Percentiles rank a stretch among this genome's conserved stretches.
Evolutionary conservation across 2,113 vertebrate species (phyloP).

Genomic region (Bucco capensis): DNA sequence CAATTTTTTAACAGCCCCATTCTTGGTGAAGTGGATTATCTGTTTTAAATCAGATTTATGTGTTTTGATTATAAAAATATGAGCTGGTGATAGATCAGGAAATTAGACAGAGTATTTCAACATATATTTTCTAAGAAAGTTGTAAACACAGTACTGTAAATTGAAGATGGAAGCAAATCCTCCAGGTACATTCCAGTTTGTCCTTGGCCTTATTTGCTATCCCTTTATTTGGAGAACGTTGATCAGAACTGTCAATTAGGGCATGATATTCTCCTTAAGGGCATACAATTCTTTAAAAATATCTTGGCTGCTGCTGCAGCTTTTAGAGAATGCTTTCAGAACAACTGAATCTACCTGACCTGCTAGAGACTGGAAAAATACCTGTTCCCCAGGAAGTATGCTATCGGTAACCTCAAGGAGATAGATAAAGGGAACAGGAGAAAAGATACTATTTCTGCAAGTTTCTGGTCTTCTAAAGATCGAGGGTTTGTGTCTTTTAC

Average conservation of each 20-base stretch:
- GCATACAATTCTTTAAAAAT: conserved; percentile 25
- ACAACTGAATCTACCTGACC: neutral
- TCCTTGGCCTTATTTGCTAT: conserved; percentile 46
- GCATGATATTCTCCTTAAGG: conserved; percentile 21
- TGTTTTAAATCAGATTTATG: neutral
- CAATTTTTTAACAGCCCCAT: neutral
- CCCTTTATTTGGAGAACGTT: conserved; percentile 8
- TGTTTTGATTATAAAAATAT: neutral
- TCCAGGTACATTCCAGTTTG: neutral
- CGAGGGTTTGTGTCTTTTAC: neutral
- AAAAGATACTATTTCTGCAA: neutral
- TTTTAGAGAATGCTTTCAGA: conserved; percentile 13
- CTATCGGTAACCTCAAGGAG: neutral
- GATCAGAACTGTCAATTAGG: conserved; percentile 51
- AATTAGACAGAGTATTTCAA: neutral
- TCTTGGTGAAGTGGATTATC: neutral
- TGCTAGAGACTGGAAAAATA: conserved; percentile 6
- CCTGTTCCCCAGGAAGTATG: neutral
- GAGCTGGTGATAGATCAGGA: neutral
- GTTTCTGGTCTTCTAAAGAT: neutral
- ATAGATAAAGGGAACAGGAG: neutral
- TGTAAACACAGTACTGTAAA: neutral
- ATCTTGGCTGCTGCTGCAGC: neutral
- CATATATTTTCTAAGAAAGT: neutral
- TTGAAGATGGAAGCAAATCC: neutral